These are phyloP conservation scores for Oncopodura yosiiana DNA, from an alignment of 1,140 invertebrate species.

Conservation along the genomic window DNA sequence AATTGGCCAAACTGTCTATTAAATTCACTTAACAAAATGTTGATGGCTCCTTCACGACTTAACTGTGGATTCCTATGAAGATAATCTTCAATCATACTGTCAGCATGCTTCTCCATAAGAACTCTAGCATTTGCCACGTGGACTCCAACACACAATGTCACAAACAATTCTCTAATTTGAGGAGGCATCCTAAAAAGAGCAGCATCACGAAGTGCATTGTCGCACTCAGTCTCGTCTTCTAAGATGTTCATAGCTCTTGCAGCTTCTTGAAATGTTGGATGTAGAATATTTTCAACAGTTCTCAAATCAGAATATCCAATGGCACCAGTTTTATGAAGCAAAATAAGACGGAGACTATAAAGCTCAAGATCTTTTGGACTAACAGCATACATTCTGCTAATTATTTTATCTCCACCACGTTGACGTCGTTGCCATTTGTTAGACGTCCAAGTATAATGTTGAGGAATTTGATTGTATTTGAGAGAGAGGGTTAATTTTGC, in stretches of 20 bases:
- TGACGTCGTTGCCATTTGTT: constrained; percentile 25
- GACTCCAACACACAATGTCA: constrained; percentile 22
- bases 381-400: constrained; percentile 37
- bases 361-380: constrained; percentile 21
- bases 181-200: constrained; percentile 7
- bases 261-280: constrained; percentile 38
- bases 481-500: too few species aligned
- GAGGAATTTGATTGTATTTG: too few species aligned
- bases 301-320: constrained; percentile 39
- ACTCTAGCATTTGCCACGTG: constrained; percentile 19
- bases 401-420: constrained; percentile 18
- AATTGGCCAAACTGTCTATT: not conserved
- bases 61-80: too few species aligned
- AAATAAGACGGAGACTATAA: constrained; percentile 41
- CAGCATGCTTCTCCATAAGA: constrained; percentile 24
- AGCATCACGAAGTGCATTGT: constrained; percentile 32
- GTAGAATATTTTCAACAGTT: constrained; percentile 37
- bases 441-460: constrained; percentile 23
- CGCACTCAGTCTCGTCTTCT: constrained; percentile 38
- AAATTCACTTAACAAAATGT: not conserved
- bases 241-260: constrained; percentile 36
- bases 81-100: constrained; percentile 18
- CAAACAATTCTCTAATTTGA: constrained; percentile 31
- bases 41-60: too few species aligned
- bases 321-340: constrained; percentile 41